Evolutionary conservation across 2,797 vertebrate species (phyloP), one percentile per base, ranked within the genome.

Genomic region (Eulemur mongoz): DNA sequence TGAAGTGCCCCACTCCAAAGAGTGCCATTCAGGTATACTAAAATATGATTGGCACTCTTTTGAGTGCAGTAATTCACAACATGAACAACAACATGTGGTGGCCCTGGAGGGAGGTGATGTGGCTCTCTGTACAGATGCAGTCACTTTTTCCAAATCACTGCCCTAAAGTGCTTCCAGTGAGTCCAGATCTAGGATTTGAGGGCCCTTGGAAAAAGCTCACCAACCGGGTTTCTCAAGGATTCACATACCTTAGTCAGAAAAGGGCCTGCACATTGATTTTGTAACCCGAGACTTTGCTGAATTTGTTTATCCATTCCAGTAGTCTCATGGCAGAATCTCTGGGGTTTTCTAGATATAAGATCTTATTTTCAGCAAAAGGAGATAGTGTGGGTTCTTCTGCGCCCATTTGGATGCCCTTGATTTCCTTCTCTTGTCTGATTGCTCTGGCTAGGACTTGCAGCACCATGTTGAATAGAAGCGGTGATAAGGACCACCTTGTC

Each of bases 41-140:
- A 92, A 81, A n/a, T 92, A 80, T 95, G 94, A 61, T 92, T 92
- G 95, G 80, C 94, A 93, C 90, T 78, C 32, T 76, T 93, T 80
- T 7, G 80, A 93, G 87, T 93, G 84, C 22, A 35, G 93, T 92
- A 97, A 95, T 57, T 81, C 88, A 93, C 79, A 97, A 76, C n/a
- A 90, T 61, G 4, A 87, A 25, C 75, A 93, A 43, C 54, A 1
- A 32, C 20, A 75, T 22, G 2, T 30, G 65, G 45, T 50, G 32
- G 52, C 38, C 59, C 40, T 59, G 15, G 3, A 50, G 0, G 0
- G 12, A 59, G 7, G 11, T 14, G 38, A 4, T 13, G 14, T 91
- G 38, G 1, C 11, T 88, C 27, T 70, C 13, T 92, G 5, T 40
- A 50, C 40, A 73, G 15, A 20, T 72, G 27, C 8, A 35, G 4